Base-by-base conservation (phyloP, 2,797 vertebrate genomes). In the Botia kubotai region DNA sequence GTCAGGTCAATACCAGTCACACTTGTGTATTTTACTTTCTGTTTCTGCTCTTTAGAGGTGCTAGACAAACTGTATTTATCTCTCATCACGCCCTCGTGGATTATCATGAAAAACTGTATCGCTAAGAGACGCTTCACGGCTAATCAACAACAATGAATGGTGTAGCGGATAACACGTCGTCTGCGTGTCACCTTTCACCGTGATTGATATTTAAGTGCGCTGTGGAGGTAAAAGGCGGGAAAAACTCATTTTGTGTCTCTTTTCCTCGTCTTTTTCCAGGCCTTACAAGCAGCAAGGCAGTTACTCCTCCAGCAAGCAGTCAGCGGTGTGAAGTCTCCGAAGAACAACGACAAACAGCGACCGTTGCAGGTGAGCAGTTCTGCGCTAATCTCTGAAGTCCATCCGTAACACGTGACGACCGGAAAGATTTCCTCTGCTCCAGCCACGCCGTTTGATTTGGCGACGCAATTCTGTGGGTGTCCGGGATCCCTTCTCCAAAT, bases 321-420 rank as follows among this genome's bases (percentile, higher is more conserved):
- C 94, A 96, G 96, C 96, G 97, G 97, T 93, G 90, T 99, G 94
- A 99, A 98, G 92, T 99, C 98, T 96, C 97, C 98, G 94, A 99
- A 99, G 94, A 96, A 93, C 94, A 96, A 95, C 93, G 98, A 99
- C 91, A 99, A 99, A 94, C 97, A 98, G 93, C 97, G 97, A 95
- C 96, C 96, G 90, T 94, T 98, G 92, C 98, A 98, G 98, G 98
- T 99, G 95, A 94, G 95, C 95, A 88, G 90, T 88, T 75, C 85
- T 84, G 43, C 68, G 88, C 90, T 94, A 93, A 93, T 94, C 92
- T 93, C 90, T 90, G 91, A 93, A 92, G 88, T 92, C 92, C 91
- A 92, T 93, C 91, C 91, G 91, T 93, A 92, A 93, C 92, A 92
- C 91, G 92, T 92, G 84, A 87, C 79, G 86, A 86, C 88, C 87